A percentile compares a stretch with the other conserved stretches of the same genome.
phyloP scores from a whole-genome alignment of 2,113 vertebrate genomes.

The Balaeniceps rex region DNA sequence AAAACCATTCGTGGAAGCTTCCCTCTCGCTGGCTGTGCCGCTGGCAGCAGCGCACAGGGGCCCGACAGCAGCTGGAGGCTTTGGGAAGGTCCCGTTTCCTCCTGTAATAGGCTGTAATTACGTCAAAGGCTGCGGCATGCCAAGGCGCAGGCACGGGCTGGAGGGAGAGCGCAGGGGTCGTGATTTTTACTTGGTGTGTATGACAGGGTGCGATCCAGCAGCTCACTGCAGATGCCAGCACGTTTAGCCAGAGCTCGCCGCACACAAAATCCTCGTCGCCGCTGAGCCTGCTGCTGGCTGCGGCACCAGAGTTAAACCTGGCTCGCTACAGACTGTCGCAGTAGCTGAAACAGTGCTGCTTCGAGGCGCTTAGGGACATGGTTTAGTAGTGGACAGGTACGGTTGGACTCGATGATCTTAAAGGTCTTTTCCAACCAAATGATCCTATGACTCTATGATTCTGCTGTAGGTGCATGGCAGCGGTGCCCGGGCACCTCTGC shows the following conservation, averaged over 20 bases:
- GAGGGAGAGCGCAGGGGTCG: neutral
- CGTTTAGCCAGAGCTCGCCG: neutral
- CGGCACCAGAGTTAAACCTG: neutral
- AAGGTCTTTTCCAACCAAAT: too few relatives aligned
- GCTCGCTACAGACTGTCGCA: neutral
- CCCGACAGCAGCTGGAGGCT: neutral
- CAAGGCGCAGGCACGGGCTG: neutral
- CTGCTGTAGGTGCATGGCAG: neutral
- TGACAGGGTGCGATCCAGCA: neutral
- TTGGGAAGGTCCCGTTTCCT: neutral
- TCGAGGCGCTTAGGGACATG: too few relatives aligned
- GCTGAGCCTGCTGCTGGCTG: neutral
- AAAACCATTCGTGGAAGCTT: neutral
- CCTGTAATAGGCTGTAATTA: neutral
- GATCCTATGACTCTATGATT: too few relatives aligned
- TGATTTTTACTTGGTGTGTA: neutral
- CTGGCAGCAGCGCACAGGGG: neutral
- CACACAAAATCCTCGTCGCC: neutral
- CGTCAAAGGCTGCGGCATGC: neutral
- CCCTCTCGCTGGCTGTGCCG: neutral
- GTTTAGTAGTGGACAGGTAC: too few relatives aligned
- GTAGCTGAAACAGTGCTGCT: neutral
- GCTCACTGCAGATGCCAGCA: neutral
- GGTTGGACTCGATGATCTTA: too few relatives aligned
- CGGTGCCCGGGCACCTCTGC: neutral